phyloP scores from a whole-genome alignment of 2,113 vertebrate genomes.

The Oxyura jamaicensis region DNA sequence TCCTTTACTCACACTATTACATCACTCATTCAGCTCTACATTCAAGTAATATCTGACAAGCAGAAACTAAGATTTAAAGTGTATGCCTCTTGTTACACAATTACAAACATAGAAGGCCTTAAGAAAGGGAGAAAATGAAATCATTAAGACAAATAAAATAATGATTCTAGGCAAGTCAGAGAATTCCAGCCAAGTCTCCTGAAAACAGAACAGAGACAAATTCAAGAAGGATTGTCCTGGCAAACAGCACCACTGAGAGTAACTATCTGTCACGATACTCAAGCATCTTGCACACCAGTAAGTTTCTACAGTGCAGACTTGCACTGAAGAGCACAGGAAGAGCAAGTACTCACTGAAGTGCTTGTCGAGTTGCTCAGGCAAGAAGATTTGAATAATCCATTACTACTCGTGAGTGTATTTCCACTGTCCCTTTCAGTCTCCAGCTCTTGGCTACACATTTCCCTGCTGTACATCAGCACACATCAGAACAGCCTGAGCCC shows the following conservation, averaged over 20 bases:
- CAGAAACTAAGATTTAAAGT: not conserved
- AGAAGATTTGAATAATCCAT: not conserved
- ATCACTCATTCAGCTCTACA: not conserved
- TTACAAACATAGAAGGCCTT: not conserved
- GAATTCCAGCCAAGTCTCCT: not conserved
- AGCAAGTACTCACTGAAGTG: not conserved
- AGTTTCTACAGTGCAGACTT: not conserved
- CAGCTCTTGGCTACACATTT: not conserved
- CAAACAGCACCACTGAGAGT: not conserved
- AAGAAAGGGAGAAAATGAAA: not conserved
- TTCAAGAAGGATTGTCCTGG: not conserved
- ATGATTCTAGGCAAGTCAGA: not conserved
- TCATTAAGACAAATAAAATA: not conserved
- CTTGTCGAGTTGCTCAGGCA: not conserved
- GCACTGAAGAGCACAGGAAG: too few species aligned
- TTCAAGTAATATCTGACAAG: not conserved
- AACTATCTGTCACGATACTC: not conserved
- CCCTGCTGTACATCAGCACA: not conserved
- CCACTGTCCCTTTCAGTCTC: not conserved
- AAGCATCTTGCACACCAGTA: rapidly evolving
- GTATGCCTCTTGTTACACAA: not conserved
- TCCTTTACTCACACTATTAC: not conserved
- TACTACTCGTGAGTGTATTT: not conserved
- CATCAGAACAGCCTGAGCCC: not conserved
- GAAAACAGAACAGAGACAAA: not conserved